Evolutionary conservation across 2,888 invertebrate species (phyloP), one percentile per base, ranked within the genome.

Genomic region (Eugnorisma glareosa): DNA sequence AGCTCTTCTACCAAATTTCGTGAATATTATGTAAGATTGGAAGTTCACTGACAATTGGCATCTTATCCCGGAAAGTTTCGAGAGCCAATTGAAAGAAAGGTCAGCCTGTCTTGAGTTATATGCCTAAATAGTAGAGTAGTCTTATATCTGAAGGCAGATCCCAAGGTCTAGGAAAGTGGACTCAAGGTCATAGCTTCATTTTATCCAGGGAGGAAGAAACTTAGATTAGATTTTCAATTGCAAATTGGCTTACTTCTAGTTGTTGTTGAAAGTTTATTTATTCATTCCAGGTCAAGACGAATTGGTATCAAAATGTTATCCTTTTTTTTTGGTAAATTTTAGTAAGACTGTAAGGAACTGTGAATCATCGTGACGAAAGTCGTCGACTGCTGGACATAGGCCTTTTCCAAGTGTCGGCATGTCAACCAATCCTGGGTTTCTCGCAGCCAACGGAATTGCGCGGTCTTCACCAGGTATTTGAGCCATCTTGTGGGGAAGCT

Each of bases 21-120:
- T 45, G 45, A 72, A 80, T 80, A 77, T 72, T 81, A 81, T 11
- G 45, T 77, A 37, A 54, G 37, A 72, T 54, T 79, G 28, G 79
- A 72, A 79, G 54, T 77, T 72, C 45, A 31, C 43, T 63, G 37
- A 64, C 77, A 63, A 77, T 80, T 80, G 74, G 51, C 57, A 37
- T 81, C 66, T 74, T 21, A 74, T 43, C 59, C 66, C 31, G 7
- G 21, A 45, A 74, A 79, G n/a, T 79, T 79, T 79, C 35, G 15
- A 63, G 63, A 72, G 54, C 8, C 77, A 54, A 64, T 77, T 64
- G 72, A 72, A 54, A 80, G 72, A 80, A 77, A 77, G 72, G 63
- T 79, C 63, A 63, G n/a, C 57, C 37, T 59, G 37, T 37, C 51
- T 63, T 63, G 8, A 79, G 28, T 79, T 72, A 63, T 63, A 24